Base-by-base conservation (phyloP, 1,140 invertebrate species). In the Eurosta solidaginis region DNA sequence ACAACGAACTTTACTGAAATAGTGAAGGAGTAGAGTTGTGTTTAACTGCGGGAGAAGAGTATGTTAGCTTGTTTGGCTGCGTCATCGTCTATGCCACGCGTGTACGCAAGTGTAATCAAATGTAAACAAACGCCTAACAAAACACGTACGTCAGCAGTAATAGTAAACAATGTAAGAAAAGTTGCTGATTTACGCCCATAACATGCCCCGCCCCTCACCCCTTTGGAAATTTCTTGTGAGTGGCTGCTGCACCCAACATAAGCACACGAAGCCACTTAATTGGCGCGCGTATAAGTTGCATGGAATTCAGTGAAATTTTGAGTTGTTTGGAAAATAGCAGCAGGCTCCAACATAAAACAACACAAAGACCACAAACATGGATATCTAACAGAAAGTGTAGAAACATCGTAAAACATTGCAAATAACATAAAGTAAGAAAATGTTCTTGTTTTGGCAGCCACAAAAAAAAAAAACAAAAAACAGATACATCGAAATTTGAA, bases 61-160 rank as follows among this genome's bases (percentile, higher is more conserved):
- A 3, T 9, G 25, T 52, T 20, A 54, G 22, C 20, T 22, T 7
- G 6, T 42, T 29, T 40, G 2, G 54, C 17, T n/a, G 0, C 54
- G 14, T 33, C 54, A 17, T 29, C 14, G 29, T 29, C 20, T 59
- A 29, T 29, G 27, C 2, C 27, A n/a, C 54, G 29, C n/a, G 54
- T 54, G 27, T 9, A 36, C 59, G 17, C 59, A 68, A 68, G 7
- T 40, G 59, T 40, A 68, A 68, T 68, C 33, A 36, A 68, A 68
- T 68, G 33, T 68, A 68, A 68, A 40, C 59, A 68, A 68, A 33
- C 6, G 33, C 59, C 6, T 40, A 29, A 68, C 33, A 40, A 40
- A 68, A 68, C n/a, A n/a, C 33, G 29, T 22, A 68, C 59, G 59
- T n/a, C n/a, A n/a, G n/a, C n/a, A n/a, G 29, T n/a, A 68, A 68